These are phyloP conservation scores for Drosophila peninsularis DNA, from an alignment of 2,888 invertebrate species.

Conservation along the genomic window DNA sequence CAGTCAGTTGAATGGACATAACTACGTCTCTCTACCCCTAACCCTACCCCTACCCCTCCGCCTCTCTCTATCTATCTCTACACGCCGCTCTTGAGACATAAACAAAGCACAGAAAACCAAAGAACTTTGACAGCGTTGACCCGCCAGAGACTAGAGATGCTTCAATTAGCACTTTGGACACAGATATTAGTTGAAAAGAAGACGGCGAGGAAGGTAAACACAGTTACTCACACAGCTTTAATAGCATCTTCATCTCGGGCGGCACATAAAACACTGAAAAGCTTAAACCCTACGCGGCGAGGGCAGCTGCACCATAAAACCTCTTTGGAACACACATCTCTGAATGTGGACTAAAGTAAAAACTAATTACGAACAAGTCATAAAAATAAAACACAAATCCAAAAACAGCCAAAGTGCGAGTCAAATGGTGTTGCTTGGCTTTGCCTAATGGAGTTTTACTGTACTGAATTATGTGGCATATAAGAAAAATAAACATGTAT, in stretches of 20 bases:
- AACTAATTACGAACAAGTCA: slow-evolving; percentile 69
- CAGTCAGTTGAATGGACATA: slow-evolving; percentile 46
- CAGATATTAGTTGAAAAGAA: slow-evolving; percentile 70
- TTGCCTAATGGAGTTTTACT: slow-evolving; percentile 36
- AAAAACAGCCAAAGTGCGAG: slow-evolving; percentile 57
- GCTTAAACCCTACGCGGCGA: slow-evolving; percentile 1
- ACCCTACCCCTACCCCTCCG: fast-evolving
- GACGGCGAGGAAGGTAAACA: slow-evolving; percentile 27
- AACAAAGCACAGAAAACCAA: slow-evolving; percentile 52
- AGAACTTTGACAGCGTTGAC: slow-evolving; percentile 66
- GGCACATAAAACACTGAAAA: slow-evolving; percentile 44
- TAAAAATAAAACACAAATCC: slow-evolving; percentile 44
- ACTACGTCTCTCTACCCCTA: neutral
- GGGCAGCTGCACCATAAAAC: slow-evolving; percentile 46
- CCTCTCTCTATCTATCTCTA: neutral
- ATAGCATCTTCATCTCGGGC: slow-evolving; percentile 39
- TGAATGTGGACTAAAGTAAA: slow-evolving; percentile 59
- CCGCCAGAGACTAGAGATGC: slow-evolving; percentile 49
- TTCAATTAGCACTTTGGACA: slow-evolving; percentile 79
- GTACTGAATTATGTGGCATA: slow-evolving; percentile 9
- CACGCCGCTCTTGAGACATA: neutral
- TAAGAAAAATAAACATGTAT: neutral
- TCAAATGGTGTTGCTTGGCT: slow-evolving; percentile 35
- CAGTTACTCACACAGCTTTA: slow-evolving; percentile 60
- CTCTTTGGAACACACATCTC: slow-evolving; percentile 38